Percentiles rank a stretch among this genome's conserved stretches.
phyloP scores from a whole-genome alignment of 1,140 invertebrate genomes.

The Drosophila novamexicana region DNA sequence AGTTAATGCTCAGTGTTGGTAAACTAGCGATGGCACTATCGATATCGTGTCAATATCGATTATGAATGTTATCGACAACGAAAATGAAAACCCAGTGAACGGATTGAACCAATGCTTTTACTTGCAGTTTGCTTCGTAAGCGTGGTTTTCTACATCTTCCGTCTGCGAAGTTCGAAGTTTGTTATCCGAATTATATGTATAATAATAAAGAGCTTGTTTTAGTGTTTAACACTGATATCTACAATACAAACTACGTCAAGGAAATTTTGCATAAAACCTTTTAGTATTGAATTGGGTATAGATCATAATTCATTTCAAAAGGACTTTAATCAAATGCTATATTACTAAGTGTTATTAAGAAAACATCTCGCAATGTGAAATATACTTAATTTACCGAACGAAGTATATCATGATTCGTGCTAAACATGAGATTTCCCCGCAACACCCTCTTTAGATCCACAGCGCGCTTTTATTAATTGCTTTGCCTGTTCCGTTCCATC shows the following conservation, averaged over 20 bases:
- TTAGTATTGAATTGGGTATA: not conserved
- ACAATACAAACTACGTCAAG: too few species aligned
- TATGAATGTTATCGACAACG: too few species aligned
- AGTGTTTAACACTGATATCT: too few species aligned
- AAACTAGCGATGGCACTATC: not conserved
- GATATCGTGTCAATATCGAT: not conserved
- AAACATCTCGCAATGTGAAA: not conserved
- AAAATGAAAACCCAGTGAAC: too few species aligned
- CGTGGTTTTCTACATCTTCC: too few species aligned
- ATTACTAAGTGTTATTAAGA: not conserved
- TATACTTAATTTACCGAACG: not conserved
- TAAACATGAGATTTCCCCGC: constrained; percentile 34
- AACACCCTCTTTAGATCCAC: constrained; percentile 18
- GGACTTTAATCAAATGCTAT: not conserved
- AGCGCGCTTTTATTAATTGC: constrained; percentile 65
- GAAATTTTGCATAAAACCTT: too few species aligned
- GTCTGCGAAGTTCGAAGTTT: too few species aligned
- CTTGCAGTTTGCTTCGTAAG: too few species aligned
- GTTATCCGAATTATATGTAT: too few species aligned
- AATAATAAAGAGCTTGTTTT: too few species aligned
- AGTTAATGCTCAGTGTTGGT: not conserved
- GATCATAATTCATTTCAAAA: not conserved
- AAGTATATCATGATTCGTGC: constrained; percentile 39
- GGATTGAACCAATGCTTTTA: too few species aligned
- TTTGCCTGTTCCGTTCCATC: constrained; percentile 20